These are phyloP conservation scores for Aplocera efformata DNA, from an alignment of 2,888 invertebrate genomes.

Conservation along the genomic window DNA sequence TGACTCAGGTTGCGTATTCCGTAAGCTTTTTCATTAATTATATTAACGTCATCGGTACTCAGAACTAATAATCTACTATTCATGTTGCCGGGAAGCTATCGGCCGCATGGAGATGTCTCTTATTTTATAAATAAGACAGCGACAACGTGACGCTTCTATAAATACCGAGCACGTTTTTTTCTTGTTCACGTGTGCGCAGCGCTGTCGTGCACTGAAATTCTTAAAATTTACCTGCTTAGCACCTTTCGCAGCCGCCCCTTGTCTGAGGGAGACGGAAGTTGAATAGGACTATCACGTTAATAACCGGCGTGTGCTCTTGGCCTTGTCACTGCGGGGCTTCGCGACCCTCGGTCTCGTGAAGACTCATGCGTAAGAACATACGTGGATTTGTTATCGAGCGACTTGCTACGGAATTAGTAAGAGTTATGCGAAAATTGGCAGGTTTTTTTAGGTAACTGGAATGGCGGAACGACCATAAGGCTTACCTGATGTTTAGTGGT, in stretches of 20 bases:
- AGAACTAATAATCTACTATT: slow-evolving; percentile 10
- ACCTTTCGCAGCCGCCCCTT: slow-evolving; percentile 8
- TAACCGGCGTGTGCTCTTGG: slow-evolving; percentile 35
- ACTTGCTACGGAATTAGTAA: no score
- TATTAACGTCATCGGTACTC: slow-evolving; percentile 23
- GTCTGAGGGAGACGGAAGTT: slow-evolving; percentile 5
- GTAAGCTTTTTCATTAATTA: slow-evolving; percentile 30
- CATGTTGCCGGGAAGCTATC: slow-evolving; percentile 13
- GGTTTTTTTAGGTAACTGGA: no score
- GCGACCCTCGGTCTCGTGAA: slow-evolving; percentile 9
- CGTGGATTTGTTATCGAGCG: no score
- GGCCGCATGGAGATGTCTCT: slow-evolving; percentile 15
- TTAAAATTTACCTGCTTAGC: slow-evolving; percentile 11
- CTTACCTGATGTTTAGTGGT: no score
- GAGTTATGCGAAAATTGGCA: no score
- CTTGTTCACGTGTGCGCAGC: slow-evolving; percentile 16
- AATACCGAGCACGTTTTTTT: slow-evolving; percentile 20
- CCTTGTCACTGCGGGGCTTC: slow-evolving; percentile 48
- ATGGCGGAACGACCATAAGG: no score
- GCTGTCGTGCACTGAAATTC: slow-evolving; percentile 4
- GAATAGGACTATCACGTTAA: slow-evolving; percentile 23
- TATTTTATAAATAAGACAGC: slow-evolving; percentile 13
- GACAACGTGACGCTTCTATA: slow-evolving; percentile 23
- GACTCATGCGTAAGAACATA: slow-evolving; percentile 1
- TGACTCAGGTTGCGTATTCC: slow-evolving; percentile 11